Percentiles rank a stretch among this genome's conserved stretches.
Conservation (phyloP, 2,888 invertebrate species). For the Lypha dubia region DNA sequence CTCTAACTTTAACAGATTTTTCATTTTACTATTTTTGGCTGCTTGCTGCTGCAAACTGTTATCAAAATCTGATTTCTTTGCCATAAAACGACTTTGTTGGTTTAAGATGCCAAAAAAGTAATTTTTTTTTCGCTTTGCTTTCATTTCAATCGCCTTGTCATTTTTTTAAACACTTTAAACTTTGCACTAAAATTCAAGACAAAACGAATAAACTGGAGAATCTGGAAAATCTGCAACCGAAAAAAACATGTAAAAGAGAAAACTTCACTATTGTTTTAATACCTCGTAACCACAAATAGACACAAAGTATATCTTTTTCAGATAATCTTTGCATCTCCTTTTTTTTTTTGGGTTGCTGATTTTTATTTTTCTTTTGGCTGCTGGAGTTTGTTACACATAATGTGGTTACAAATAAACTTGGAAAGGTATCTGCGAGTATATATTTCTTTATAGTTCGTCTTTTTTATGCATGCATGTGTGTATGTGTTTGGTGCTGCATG, state of each 20-base stretch:
- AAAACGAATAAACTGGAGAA: constrained; percentile 18
- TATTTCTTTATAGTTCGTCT: constrained; percentile 49
- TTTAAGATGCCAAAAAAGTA: constrained; percentile 66
- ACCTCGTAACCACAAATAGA: constrained; percentile 45
- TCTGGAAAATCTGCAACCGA: constrained; percentile 20
- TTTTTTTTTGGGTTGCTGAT: constrained; percentile 34
- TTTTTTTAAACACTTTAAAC: constrained; percentile 56
- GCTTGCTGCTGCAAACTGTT: constrained; percentile 31
- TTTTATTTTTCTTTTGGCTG: constrained; percentile 16
- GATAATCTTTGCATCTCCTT: constrained; percentile 64
- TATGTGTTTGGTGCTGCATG: constrained; percentile 25
- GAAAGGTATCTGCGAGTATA: constrained; percentile 48
- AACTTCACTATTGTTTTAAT: constrained; percentile 61
- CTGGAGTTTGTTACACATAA: constrained; percentile 70
- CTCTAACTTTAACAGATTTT: constrained; percentile 19
- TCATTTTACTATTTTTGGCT: constrained; percentile 26
- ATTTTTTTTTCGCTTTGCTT: constrained; percentile 45
- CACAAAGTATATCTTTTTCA: constrained; percentile 65
- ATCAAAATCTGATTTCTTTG: constrained; percentile 56
- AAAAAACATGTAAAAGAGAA: neutral
- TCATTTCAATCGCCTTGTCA: constrained; percentile 9
- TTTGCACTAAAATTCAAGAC: constrained; percentile 54
- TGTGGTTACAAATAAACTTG: constrained; percentile 70
- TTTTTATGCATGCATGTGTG: too few species aligned
- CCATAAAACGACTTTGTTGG: constrained; percentile 49